Evolutionary conservation across 2,888 invertebrate genomes (phyloP).

Genomic region (Notodonta ziczac): DNA sequence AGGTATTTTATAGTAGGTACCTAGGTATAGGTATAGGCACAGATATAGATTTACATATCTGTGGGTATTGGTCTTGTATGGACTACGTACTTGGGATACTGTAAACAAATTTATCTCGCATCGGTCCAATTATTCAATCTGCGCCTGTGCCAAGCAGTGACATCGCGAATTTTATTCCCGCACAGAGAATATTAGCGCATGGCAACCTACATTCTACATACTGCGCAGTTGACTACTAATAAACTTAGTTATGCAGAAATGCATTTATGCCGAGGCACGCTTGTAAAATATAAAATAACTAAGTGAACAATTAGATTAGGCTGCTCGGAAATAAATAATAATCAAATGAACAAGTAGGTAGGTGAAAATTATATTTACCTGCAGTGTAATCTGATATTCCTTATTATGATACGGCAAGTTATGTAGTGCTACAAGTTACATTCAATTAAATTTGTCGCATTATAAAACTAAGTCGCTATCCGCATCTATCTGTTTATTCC

Average conservation of each 20-base stretch:
- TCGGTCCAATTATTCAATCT: neutral
- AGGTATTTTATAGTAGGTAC: no score
- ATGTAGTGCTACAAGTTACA: no score
- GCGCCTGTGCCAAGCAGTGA: conserved; percentile 13
- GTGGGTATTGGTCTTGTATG: no score
- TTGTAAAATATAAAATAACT: conserved; percentile 11
- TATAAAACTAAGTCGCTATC: no score
- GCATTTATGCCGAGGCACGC: conserved; percentile 27
- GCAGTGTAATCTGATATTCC: no score
- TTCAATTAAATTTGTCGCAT: no score
- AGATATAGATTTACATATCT: no score
- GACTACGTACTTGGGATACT: neutral
- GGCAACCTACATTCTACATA: conserved; percentile 35
- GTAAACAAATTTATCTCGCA: neutral
- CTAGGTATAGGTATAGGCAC: no score
- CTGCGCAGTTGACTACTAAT: conserved; percentile 38
- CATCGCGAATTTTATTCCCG: conserved; percentile 14
- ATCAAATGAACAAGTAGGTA: neutral
- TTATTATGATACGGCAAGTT: no score
- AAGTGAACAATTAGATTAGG: neutral
- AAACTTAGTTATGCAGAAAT: conserved; percentile 38
- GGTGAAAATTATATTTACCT: no score
- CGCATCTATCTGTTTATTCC: no score
- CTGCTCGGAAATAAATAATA: neutral
- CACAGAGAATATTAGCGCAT: conserved; percentile 24